A percentile compares a stretch with the other conserved stretches of the same genome.
Evolutionary conservation across 1,140 invertebrate genomes (phyloP).

Genomic region (Paramacrobiotus metropolitanus): DNA sequence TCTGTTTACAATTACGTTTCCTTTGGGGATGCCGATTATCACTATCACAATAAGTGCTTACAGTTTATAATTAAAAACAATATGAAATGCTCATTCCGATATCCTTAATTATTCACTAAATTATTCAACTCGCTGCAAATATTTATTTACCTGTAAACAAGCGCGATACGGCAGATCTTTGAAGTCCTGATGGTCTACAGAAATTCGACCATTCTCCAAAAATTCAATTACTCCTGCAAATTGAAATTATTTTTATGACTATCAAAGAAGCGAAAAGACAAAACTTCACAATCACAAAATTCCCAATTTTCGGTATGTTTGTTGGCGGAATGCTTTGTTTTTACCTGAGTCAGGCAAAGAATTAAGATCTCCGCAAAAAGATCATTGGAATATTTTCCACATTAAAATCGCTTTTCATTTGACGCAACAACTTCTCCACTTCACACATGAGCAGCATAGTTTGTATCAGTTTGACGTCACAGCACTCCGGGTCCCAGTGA

Average conservation of each 20-base stretch:
- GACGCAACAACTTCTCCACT: constrained; percentile 20
- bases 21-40: too few species aligned
- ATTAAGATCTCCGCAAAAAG: constrained; percentile 94
- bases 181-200: constrained; percentile 76
- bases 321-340: too few species aligned
- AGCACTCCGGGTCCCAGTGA: constrained; percentile 98
- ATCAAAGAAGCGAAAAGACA: constrained; percentile 8
- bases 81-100: too few species aligned
- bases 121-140: too few species aligned
- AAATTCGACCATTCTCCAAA: constrained; percentile 61
- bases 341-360: constrained; percentile 88
- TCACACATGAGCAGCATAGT: constrained; percentile 98
- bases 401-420: constrained; percentile 17
- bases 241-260: too few species aligned
- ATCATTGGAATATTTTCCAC: constrained; percentile 48
- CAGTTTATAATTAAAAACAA: too few species aligned
- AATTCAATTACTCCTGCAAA: constrained; percentile 84
- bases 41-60: too few species aligned
- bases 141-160: too few species aligned
- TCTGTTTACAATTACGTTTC: too few species aligned
- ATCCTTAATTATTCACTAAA: too few species aligned
- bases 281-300: neutral
- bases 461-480: constrained; percentile 98
- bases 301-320: too few species aligned
- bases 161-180: constrained; percentile 83